phyloP scores from a whole-genome alignment of 2,113 vertebrate genomes.

The Entelurus aequoreus region DNA sequence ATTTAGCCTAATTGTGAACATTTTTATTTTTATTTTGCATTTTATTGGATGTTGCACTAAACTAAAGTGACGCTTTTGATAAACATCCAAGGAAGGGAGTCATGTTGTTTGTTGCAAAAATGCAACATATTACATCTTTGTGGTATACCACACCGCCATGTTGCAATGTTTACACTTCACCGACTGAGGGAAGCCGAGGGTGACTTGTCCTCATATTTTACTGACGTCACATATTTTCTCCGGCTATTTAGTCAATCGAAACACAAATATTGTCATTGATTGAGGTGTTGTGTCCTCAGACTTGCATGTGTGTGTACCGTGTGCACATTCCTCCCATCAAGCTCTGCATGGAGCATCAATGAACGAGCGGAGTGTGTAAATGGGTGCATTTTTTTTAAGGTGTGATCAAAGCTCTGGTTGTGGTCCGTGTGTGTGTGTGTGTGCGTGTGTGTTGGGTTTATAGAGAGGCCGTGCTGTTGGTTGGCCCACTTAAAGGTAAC shows the following conservation, averaged over 20 bases:
- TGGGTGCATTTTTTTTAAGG: constrained; percentile 38
- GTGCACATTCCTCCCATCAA: constrained; percentile 18
- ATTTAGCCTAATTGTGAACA: too few species aligned
- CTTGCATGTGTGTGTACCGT: constrained; percentile 16
- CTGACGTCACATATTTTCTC: constrained; percentile 39
- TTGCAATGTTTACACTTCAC: too few species aligned
- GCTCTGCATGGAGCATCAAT: constrained; percentile 50
- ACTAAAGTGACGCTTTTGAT: too few species aligned
- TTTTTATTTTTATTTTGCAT: too few species aligned
- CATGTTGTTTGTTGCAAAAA: too few species aligned
- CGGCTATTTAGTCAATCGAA: constrained; percentile 10
- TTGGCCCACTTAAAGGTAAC: constrained; percentile 49
- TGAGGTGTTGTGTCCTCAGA: constrained; percentile 16
- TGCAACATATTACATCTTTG: too few species aligned
- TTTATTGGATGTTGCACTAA: too few species aligned
- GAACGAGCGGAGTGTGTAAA: constrained; percentile 40
- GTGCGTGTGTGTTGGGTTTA: background rate
- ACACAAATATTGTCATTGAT: constrained; percentile 11
- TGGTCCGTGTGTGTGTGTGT: constrained; percentile 27
- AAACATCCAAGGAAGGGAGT: too few species aligned
- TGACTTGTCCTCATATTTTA: constrained; percentile 43
- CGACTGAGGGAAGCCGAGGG: constrained; percentile 1
- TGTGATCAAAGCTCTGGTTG: constrained; percentile 53
- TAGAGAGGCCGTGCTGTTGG: constrained; percentile 46
- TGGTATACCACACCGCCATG: too few species aligned